Evolutionary conservation across 2,888 invertebrate genomes (phyloP).

Genomic region (Didymodactylos carnosus): DNA sequence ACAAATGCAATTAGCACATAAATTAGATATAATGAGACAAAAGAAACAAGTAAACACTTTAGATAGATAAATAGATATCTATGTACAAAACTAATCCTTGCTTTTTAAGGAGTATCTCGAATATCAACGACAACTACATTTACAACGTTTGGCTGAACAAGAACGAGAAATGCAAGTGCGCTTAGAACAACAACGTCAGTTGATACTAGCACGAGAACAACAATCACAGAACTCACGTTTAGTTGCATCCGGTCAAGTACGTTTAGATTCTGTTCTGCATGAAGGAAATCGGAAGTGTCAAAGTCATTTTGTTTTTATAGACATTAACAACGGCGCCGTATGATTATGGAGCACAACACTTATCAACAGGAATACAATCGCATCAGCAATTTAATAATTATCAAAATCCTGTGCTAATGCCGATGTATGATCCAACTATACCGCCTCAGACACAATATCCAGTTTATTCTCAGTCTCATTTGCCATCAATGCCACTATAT

Average conservation of each 20-base stretch:
- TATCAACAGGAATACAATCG: no score
- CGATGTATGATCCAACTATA: background rate
- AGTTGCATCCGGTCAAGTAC: no score
- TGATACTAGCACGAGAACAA: background rate
- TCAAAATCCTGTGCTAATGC: background rate
- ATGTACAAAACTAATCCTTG: background rate
- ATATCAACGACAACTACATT: conserved; percentile 72
- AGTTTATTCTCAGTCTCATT: background rate
- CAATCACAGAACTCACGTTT: background rate
- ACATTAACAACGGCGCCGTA: background rate
- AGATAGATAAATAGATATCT: background rate
- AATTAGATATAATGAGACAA: conserved; percentile 86
- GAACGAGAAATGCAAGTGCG: conserved; percentile 86
- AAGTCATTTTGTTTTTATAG: background rate
- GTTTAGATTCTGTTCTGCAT: no score
- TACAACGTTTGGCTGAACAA: conserved; percentile 70
- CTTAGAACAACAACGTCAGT: conserved; percentile 60
- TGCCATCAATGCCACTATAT: background rate
- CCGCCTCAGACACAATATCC: background rate
- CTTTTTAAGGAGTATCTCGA: conserved; percentile 56
- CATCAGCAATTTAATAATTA: background rate
- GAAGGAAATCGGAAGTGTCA: background rate
- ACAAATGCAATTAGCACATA: conserved; percentile 86
- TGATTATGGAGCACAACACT: background rate
- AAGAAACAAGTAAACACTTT: conserved; percentile 48